These are phyloP conservation scores for Nipponacmea schrenckii DNA, from an alignment of 2,888 invertebrate species.

Conservation along the genomic window DNA sequence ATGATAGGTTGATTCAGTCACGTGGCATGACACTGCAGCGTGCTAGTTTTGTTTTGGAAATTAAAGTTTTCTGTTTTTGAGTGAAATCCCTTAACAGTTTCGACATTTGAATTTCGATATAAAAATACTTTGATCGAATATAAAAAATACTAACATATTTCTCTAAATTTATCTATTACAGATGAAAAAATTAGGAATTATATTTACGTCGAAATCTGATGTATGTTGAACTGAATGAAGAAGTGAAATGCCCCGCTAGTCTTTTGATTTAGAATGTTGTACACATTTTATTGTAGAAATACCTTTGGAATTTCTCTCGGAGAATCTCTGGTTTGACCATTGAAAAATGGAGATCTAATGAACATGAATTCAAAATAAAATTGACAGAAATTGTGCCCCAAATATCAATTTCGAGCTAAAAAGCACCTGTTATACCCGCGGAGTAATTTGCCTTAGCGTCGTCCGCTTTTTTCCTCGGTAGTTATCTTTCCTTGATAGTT, in stretches of 20 bases:
- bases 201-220: not conserved
- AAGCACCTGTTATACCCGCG: not conserved
- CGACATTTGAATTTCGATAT: too few species aligned
- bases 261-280: not conserved
- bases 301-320: not conserved
- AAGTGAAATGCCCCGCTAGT: not conserved
- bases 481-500: not conserved
- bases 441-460: not conserved
- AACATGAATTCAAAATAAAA: too few species aligned
- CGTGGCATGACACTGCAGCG: not conserved
- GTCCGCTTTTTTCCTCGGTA: not conserved
- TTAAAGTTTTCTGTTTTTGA: not conserved
- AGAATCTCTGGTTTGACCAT: too few species aligned
- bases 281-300: not conserved
- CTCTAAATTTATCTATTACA: not conserved
- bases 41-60: slow-evolving; percentile 3
- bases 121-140: too few species aligned
- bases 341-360: too few species aligned
- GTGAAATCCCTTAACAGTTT: not conserved
- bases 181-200: not conserved
- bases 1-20: not conserved
- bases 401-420: too few species aligned
- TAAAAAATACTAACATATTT: too few species aligned
- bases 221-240: not conserved
- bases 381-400: too few species aligned